Conservation (phyloP, 1,140 invertebrate species). For the Coenobita brevimanus region DNA sequence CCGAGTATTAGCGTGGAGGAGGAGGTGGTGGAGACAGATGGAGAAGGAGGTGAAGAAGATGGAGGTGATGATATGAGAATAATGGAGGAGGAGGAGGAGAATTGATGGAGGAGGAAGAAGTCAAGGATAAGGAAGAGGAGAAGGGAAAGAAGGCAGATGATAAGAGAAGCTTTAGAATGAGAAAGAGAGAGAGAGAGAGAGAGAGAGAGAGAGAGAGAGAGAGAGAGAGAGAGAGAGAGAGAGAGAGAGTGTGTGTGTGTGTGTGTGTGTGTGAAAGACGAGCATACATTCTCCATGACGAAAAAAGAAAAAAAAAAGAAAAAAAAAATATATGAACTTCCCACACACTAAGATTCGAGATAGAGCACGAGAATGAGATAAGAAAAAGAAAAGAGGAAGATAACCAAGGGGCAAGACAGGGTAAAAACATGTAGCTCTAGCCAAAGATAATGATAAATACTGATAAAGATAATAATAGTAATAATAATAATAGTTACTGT, state of each 20-base stretch:
- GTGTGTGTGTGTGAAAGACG: too few species aligned
- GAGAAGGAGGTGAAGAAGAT: neutral
- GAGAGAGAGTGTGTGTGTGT: too few species aligned
- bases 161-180: neutral
- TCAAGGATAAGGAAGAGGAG: neutral
- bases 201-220: neutral
- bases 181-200: neutral
- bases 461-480: too few species aligned
- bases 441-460: too few species aligned
- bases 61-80: neutral
- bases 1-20: slow-evolving; percentile 46
- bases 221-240: too few species aligned
- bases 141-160: neutral
- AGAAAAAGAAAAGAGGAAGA: too few species aligned
- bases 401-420: too few species aligned
- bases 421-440: too few species aligned
- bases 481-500: too few species aligned
- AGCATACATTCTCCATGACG: too few species aligned
- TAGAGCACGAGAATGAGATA: too few species aligned
- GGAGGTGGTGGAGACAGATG: neutral
- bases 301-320: neutral
- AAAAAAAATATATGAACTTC: neutral
- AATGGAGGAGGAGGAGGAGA: neutral
- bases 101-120: neutral
- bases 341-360: too few species aligned